Evolutionary conservation across 2,888 invertebrate species (phyloP), one percentile per base, ranked within the genome.

Genomic region (Ectemnius lituratus): DNA sequence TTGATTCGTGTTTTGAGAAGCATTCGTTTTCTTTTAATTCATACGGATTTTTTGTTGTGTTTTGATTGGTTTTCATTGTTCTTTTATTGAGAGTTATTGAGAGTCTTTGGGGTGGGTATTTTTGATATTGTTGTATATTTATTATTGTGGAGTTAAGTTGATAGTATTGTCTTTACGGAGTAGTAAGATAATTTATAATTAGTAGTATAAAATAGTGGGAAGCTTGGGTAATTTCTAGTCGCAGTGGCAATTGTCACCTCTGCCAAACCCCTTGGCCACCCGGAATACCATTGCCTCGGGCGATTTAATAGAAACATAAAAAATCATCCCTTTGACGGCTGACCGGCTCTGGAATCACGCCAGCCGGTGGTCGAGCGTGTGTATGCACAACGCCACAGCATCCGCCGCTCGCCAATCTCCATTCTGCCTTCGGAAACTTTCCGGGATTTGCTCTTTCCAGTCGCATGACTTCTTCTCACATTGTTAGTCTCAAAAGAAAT

Each of bases 251-350:
- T 75, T 77, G 73, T 81, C 82, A 82, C 82, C 75, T 82, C 73
- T 74, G 74, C 67, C 76, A 77, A 37, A 76, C 63, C 58, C 66
- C 75, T 81, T 16, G 52, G 16, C 14, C 4, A 52, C 52, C 73
- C 80, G 81, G 69, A 11, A 72, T 72, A 23, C 23, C 23, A 71
- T 78, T 73, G 79, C 70, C 66, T 71, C 73, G 70, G 75, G 76
- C 83, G 79, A 82, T 80, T 80, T 82, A 83, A 83, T 83, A 80
- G 76, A 76, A 78, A 80, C 78, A 82, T 83, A 83, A 81, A 83
- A 83, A 83, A 83, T 83, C 82, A 80, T 83, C 75, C 80, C 75
- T 81, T 81, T 76, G 79, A 80, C 61, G 78, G 72, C 77, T 69
- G 71, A 68, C 58, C 57, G 66, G 58, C 65, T 23, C 23, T 84